A percentile compares a stretch with the other conserved stretches of the same genome.
Evolutionary conservation across 2,113 vertebrate genomes (phyloP).

Genomic region (Galeopterus variegatus): DNA sequence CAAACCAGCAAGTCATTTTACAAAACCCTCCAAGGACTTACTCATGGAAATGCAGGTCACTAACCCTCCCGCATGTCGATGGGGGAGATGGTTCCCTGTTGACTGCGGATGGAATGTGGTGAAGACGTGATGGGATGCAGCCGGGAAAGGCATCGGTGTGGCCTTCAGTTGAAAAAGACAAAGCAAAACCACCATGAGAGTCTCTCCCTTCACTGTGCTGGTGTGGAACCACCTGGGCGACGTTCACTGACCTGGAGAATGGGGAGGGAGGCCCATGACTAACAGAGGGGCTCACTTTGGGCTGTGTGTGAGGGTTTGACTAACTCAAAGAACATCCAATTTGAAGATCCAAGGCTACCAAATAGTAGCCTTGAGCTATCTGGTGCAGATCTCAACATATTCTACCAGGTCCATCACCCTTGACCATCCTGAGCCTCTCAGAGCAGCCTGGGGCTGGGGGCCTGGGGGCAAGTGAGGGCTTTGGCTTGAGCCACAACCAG

Average conservation of each 20-base stretch:
- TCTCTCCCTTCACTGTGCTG: not conserved
- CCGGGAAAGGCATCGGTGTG: not conserved
- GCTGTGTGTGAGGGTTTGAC: no score
- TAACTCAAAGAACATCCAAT: not conserved
- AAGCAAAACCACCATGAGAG: not conserved
- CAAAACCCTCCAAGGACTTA: not conserved
- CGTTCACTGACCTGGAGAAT: not conserved
- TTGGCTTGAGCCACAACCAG: not conserved
- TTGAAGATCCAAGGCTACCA: not conserved
- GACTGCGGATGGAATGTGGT: not conserved
- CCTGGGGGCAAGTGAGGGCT: no score
- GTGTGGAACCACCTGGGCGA: not conserved
- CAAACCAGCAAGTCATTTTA: not conserved
- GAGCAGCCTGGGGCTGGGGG: not conserved
- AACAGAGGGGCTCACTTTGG: no score
- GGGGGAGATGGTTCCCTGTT: not conserved
- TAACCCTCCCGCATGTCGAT: not conserved
- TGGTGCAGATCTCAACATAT: not conserved
- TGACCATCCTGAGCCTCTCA: not conserved
- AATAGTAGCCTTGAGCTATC: not conserved
- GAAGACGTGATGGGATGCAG: not conserved
- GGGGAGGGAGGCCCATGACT: not conserved
- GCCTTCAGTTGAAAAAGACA: not conserved
- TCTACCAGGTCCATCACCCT: no score
- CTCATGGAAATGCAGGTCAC: not conserved